Conservation (phyloP, 1,140 invertebrate genomes). For the Charaxes varanes region DNA sequence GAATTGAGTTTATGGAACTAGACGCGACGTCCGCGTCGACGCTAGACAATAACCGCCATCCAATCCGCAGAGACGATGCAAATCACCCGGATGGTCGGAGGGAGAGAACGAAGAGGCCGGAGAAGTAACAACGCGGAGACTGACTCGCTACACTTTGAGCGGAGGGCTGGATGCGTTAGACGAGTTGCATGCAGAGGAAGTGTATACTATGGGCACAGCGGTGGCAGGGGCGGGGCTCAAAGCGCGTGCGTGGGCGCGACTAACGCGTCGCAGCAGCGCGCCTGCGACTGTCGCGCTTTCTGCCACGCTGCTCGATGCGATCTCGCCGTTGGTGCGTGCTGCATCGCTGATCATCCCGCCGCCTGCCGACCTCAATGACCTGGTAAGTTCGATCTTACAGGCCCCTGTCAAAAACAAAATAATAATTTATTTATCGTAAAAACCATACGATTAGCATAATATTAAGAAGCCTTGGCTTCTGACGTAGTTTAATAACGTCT, state of each 20-base stretch:
- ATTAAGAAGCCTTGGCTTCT: too few relatives aligned
- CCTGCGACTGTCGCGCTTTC: conserved; percentile 1
- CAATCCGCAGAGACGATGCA: conserved; percentile 4
- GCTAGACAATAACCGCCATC: too few relatives aligned
- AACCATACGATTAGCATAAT: too few relatives aligned
- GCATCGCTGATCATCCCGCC: conserved; percentile 14
- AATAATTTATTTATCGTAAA: too few relatives aligned
- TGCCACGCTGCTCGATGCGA: conserved; percentile 6
- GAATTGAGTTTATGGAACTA: too few relatives aligned
- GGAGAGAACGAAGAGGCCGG: conserved; percentile 1
- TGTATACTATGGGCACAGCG: conserved; percentile 8
- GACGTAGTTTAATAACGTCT: too few relatives aligned
- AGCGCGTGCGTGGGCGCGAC: conserved; percentile 14
- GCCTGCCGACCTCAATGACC: too few relatives aligned
- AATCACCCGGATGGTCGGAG: conserved; percentile 5
- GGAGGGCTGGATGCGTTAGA: conserved; percentile 14
- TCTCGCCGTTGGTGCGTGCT: not conserved
- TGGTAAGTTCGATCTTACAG: too few relatives aligned
- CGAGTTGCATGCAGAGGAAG: conserved; percentile 32
- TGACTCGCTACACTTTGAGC: conserved; percentile 32
- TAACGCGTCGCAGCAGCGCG: not conserved
- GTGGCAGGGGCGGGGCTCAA: conserved; percentile 12
- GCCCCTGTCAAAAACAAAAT: too few relatives aligned
- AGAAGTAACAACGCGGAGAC: conserved; percentile 23
- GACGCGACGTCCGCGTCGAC: too few relatives aligned